These are phyloP conservation scores for Pterocles burchelli DNA, from an alignment of 2,113 vertebrate genomes.

Conservation along the genomic window DNA sequence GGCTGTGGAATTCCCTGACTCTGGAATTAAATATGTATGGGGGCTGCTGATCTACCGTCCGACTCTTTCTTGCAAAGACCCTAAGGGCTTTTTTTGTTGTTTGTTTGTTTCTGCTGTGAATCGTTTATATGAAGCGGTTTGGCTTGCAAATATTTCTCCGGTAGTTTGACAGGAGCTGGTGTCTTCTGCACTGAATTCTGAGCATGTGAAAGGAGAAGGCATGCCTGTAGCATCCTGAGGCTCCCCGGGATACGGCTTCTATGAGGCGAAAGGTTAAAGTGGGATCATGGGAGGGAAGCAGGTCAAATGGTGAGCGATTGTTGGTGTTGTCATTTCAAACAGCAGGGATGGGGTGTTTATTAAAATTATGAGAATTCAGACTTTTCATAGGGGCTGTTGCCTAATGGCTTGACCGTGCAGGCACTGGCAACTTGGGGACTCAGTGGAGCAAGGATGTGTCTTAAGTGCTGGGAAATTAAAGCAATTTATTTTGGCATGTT, in stretches of 20 bases:
- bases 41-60: background rate
- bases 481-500: background rate
- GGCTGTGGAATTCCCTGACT: background rate
- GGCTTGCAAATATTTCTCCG: background rate
- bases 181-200: background rate
- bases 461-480: no score
- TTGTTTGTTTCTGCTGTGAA: background rate
- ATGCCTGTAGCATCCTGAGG: constrained; percentile 43
- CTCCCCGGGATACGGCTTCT: constrained; percentile 7
- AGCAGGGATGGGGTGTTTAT: background rate
- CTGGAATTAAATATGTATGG: background rate
- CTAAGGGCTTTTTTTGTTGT: background rate
- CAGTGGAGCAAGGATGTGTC: background rate
- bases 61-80: background rate
- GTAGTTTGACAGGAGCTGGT: constrained; percentile 16
- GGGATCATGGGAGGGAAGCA: constrained; percentile 83
- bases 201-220: constrained; percentile 25
- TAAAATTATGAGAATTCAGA: background rate
- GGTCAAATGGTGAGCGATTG: constrained; percentile 82
- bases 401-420: background rate
- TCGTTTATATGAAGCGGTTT: background rate
- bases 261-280: constrained; percentile 65
- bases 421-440: background rate
- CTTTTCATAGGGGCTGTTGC: background rate
- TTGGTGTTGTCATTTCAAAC: background rate